Conservation (phyloP, 2,797 vertebrate genomes). For the Periparus ater region DNA sequence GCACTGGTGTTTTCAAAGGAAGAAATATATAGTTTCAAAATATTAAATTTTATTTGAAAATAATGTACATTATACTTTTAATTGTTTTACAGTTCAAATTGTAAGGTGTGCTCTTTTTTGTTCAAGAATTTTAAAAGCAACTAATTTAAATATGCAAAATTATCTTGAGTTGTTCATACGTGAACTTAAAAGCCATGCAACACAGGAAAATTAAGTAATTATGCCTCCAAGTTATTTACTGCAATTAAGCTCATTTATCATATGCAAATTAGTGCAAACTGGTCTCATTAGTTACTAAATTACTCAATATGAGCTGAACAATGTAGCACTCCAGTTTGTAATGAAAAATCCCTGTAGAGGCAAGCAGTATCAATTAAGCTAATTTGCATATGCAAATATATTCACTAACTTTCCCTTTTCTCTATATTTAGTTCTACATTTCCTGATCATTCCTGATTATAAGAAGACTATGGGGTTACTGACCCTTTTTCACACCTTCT, state of each 20-base stretch:
- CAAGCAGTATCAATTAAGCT: conserved; percentile 88
- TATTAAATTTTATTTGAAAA: conserved; percentile 38
- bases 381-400: conserved; percentile 88
- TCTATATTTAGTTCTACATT: conserved; percentile 85
- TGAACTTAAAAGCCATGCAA: conserved; percentile 88
- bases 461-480: conserved; percentile 66
- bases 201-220: conserved; percentile 90
- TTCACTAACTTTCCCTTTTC: conserved; percentile 83
- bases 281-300: conserved; percentile 90
- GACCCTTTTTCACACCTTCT: conserved; percentile 62
- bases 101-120: conserved; percentile 76
- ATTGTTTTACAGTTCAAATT: conserved; percentile 75
- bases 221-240: conserved; percentile 90
- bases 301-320: conserved; percentile 89
- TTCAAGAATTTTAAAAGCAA: conserved; percentile 81
- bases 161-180: conserved; percentile 86
- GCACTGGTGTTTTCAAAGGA: background rate
- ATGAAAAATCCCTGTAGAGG: conserved; percentile 90
- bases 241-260: conserved; percentile 90
- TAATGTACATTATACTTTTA: conserved; percentile 47
- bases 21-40: background rate
- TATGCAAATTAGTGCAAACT: conserved; percentile 90
- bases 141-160: conserved; percentile 85
- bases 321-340: conserved; percentile 90
- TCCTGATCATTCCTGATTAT: conserved; percentile 79